Conservation (phyloP, 2,888 invertebrate species). For the Eupithecia abbreviata region DNA sequence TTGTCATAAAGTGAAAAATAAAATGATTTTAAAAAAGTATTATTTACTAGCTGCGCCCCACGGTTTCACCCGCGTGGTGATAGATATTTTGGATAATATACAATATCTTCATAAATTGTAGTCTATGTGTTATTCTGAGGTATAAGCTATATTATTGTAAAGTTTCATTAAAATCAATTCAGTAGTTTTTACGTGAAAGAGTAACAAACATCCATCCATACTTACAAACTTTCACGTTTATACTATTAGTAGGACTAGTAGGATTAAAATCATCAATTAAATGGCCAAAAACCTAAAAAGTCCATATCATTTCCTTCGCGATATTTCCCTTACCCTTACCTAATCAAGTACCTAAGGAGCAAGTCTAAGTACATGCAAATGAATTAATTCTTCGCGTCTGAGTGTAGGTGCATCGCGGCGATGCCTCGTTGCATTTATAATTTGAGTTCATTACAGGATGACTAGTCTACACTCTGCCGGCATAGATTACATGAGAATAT, state of each 20-base stretch:
- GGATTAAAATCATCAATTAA: neutral
- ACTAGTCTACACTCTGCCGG: conserved; percentile 69
- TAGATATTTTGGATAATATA: no score
- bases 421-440: conserved; percentile 83
- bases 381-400: conserved; percentile 82
- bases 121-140: no score
- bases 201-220: no score
- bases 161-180: no score
- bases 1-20: neutral
- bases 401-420: conserved; percentile 73
- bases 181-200: no score
- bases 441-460: conserved; percentile 79
- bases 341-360: conserved; percentile 66
- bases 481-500: conserved; percentile 20
- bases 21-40: no score
- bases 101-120: no score
- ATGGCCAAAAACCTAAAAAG: neutral
- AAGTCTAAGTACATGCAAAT: conserved; percentile 80
- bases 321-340: conserved; percentile 26
- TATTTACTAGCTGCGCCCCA: no score
- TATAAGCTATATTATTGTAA: no score
- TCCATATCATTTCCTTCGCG: neutral
- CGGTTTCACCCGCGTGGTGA: no score
- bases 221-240: no score
- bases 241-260: no score